Percentiles rank a stretch among this genome's conserved stretches.
Evolutionary conservation across 2,797 vertebrate species (phyloP).

Genomic region (Falco peregrinus): DNA sequence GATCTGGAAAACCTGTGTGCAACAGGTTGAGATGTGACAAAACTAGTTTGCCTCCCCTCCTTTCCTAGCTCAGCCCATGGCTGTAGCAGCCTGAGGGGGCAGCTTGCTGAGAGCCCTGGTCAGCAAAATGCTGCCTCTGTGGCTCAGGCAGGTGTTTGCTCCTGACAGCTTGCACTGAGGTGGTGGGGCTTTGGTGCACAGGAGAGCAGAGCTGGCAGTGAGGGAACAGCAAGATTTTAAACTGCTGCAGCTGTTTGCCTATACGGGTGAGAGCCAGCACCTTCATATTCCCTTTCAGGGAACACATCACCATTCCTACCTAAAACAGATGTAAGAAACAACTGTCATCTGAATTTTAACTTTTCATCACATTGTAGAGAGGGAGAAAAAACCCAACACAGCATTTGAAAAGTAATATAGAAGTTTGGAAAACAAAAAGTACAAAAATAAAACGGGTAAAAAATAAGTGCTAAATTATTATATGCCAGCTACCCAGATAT

Average conservation of each 20-base stretch:
- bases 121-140: background rate
- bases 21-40: background rate
- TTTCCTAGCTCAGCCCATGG: background rate
- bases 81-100: accelerated
- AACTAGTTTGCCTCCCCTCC: background rate
- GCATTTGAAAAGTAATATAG: background rate
- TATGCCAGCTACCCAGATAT: background rate
- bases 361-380: background rate
- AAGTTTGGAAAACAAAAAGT: background rate
- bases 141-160: background rate
- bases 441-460: background rate
- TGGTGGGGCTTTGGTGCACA: background rate
- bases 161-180: background rate
- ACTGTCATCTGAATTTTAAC: background rate
- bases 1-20: background rate
- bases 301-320: accelerated
- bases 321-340: background rate
- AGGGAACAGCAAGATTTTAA: background rate
- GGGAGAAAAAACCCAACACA: accelerated
- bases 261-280: background rate
- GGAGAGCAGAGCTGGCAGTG: background rate
- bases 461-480: background rate
- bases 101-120: background rate
- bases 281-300: background rate
- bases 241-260: background rate